Conservation (phyloP, 2,797 vertebrate genomes). For the Acipenser oxyrinchus region DNA sequence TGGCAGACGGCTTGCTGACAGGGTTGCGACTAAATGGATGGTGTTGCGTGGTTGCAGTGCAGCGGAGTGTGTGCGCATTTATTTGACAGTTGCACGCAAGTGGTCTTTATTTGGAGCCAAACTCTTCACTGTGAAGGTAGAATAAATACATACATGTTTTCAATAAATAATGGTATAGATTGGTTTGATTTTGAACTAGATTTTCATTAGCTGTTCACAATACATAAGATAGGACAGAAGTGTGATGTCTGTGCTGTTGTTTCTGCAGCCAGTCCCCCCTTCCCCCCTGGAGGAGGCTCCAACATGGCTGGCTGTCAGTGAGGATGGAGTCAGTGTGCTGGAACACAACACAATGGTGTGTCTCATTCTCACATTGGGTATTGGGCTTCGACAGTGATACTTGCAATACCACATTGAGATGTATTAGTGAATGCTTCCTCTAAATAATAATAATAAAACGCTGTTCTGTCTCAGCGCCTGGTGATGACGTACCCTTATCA, state of each 20-base stretch:
- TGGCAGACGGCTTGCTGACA: conserved; percentile 71
- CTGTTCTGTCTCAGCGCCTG: conserved; percentile 62
- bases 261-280: conserved; percentile 68
- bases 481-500: conserved; percentile 71
- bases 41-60: conserved; percentile 74
- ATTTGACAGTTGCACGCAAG: conserved; percentile 83
- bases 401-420: no score
- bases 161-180: not conserved
- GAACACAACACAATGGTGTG: conserved; percentile 80
- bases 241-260: conserved; percentile 12
- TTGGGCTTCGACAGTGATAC: no score
- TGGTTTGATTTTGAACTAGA: not conserved
- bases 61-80: conserved; percentile 83
- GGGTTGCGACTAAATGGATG: conserved; percentile 75
- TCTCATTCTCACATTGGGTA: no score
- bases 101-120: conserved; percentile 91
- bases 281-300: conserved; percentile 60
- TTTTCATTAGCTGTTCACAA: no score
- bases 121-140: conserved; percentile 84
- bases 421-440: not conserved
- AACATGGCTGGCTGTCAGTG: conserved; percentile 87
- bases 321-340: conserved; percentile 83
- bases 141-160: not conserved
- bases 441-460: conserved; percentile 21
- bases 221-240: no score